Percentiles rank a stretch among this genome's conserved stretches.
Evolutionary conservation across 2,888 invertebrate species (phyloP).

Genomic region (Eupithecia inturbata): DNA sequence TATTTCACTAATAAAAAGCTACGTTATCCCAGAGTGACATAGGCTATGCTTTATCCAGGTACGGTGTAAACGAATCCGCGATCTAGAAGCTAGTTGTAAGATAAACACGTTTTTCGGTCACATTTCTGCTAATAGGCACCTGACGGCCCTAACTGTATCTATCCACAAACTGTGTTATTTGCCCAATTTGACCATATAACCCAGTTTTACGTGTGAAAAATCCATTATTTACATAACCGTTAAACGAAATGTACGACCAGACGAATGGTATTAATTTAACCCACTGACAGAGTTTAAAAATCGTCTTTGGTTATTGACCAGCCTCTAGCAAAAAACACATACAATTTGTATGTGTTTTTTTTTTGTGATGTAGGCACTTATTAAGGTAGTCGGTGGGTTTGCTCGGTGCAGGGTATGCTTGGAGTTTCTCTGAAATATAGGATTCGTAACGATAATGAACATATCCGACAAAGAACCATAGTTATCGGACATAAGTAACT

Average conservation of each 20-base stretch:
- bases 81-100: not conserved
- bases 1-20: too few species aligned
- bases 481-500: too few species aligned
- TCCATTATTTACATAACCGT: not conserved
- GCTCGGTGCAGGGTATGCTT: too few species aligned
- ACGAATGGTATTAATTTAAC: not conserved
- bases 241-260: not conserved
- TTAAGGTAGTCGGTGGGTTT: too few species aligned
- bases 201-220: not conserved
- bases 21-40: too few species aligned
- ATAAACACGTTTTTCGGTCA: not conserved
- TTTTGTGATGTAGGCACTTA: too few species aligned
- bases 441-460: too few species aligned
- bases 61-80: not conserved
- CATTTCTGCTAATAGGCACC: not conserved
- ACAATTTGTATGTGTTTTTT: too few species aligned
- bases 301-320: not conserved
- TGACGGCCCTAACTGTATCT: not conserved
- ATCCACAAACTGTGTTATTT: not conserved
- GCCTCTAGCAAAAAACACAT: not conserved
- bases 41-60: too few species aligned
- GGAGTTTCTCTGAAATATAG: too few species aligned
- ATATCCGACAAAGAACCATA: too few species aligned
- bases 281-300: not conserved
- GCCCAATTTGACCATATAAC: not conserved